A percentile compares a stretch with the other conserved stretches of the same genome.
Conservation (phyloP, 2,888 invertebrate species). For the Tachina lurida region DNA sequence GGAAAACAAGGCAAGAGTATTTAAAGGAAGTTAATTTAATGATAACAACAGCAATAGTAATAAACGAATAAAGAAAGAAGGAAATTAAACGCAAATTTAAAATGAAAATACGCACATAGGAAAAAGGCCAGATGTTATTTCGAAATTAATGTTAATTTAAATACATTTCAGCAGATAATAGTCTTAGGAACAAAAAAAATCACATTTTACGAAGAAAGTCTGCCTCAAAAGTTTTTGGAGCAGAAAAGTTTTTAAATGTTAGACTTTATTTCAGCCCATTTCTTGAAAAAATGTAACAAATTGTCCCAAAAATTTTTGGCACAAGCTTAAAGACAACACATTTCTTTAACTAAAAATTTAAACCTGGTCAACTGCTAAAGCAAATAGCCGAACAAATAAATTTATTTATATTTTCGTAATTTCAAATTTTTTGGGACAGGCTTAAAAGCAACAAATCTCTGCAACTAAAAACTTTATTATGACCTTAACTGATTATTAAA, state of each 20-base stretch:
- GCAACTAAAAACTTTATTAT: background rate
- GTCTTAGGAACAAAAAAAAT: no score
- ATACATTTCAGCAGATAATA: no score
- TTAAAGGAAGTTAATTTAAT: conserved; percentile 51
- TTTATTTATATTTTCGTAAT: background rate
- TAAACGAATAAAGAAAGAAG: conserved; percentile 1
- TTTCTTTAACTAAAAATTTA: no score
- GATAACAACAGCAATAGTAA: conserved; percentile 13
- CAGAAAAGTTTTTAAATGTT: no score
- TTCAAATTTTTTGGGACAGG: background rate
- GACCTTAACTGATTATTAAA: background rate
- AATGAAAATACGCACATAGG: background rate
- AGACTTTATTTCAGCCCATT: no score
- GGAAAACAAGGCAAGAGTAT: background rate
- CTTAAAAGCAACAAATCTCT: background rate
- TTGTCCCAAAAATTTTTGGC: no score
- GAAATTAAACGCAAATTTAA: conserved; percentile 22
- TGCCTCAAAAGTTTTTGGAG: no score
- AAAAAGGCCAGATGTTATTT: background rate
- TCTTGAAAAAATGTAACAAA: no score
- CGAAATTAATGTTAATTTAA: background rate
- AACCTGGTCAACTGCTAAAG: no score
- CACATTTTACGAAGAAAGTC: no score
- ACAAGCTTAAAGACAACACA: no score
- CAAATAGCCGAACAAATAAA: background rate